Conservation (phyloP, 2,113 vertebrate species). For the Phalacrocorax brasilianus region DNA sequence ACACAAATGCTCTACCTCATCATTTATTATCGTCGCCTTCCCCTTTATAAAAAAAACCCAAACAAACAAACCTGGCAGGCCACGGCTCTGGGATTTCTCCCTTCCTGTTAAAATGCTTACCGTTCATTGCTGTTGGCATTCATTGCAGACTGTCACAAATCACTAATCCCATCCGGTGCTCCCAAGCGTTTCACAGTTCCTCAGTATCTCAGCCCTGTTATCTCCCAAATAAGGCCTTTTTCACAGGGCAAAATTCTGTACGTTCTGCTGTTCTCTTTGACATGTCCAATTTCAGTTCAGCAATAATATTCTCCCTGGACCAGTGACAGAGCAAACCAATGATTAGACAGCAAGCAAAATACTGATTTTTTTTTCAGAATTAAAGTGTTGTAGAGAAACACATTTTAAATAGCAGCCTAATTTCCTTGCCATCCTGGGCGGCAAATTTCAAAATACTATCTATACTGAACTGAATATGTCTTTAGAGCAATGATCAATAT, state of each 20-base stretch:
- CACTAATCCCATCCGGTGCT: neutral
- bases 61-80: rapidly evolving
- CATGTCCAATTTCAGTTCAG: neutral
- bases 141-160: neutral
- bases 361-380: neutral
- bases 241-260: neutral
- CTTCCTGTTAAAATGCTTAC: neutral
- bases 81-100: neutral
- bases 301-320: neutral
- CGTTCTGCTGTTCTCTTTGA: neutral
- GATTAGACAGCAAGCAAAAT: neutral
- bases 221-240: neutral
- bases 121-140: neutral
- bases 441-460: neutral
- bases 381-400: neutral
- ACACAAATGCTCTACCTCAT: neutral
- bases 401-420: neutral
- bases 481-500: neutral
- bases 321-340: neutral
- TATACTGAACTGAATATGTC: neutral
- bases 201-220: neutral
- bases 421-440: neutral
- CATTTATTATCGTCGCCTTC: neutral
- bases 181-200: neutral
- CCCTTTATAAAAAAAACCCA: neutral